Evolutionary conservation across 1,140 invertebrate genomes (phyloP).

Genomic region (Pseudomyrmex sp.): DNA sequence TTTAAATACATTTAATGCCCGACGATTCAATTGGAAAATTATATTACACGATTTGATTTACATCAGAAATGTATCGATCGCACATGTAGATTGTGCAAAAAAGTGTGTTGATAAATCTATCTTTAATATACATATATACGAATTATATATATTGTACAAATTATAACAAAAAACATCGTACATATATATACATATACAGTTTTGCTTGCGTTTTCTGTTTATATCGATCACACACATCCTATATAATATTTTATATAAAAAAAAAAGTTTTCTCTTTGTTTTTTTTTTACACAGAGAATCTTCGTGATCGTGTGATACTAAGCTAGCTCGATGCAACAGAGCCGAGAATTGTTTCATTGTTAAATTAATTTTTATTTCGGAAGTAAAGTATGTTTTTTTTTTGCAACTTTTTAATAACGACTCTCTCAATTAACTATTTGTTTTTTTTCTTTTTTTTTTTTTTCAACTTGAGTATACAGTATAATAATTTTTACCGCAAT

Average conservation of each 20-base stretch:
- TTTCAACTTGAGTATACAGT: conserved; percentile 13
- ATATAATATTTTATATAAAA: neutral
- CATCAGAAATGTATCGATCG: conserved; percentile 15
- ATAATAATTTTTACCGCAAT: conserved; percentile 31
- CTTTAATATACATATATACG: neutral
- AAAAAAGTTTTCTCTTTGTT: too few relatives aligned
- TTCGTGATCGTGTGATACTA: neutral
- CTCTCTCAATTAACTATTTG: conserved; percentile 2
- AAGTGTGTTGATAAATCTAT: conserved; percentile 10
- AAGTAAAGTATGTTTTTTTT: conserved; percentile 19
- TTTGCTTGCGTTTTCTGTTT: neutral
- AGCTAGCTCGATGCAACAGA: neutral
- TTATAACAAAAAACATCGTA: conserved; percentile 36
- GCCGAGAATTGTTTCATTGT: conserved; percentile 9
- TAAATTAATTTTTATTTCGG: conserved; percentile 27
- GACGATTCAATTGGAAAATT: conserved; percentile 36
- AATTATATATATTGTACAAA: conserved; percentile 8
- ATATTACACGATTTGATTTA: conserved; percentile 21
- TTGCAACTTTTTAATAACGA: conserved; percentile 40
- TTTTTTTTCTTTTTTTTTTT: conserved; percentile 22
- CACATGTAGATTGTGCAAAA: conserved; percentile 15
- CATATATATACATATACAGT: conserved; percentile 9
- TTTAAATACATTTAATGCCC: conserved; percentile 26
- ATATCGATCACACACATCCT: neutral
- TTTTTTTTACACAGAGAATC: neutral